Percentiles rank a stretch among this genome's conserved stretches.
Conservation (phyloP, 2,888 invertebrate species). For the Orthosia gracilis region DNA sequence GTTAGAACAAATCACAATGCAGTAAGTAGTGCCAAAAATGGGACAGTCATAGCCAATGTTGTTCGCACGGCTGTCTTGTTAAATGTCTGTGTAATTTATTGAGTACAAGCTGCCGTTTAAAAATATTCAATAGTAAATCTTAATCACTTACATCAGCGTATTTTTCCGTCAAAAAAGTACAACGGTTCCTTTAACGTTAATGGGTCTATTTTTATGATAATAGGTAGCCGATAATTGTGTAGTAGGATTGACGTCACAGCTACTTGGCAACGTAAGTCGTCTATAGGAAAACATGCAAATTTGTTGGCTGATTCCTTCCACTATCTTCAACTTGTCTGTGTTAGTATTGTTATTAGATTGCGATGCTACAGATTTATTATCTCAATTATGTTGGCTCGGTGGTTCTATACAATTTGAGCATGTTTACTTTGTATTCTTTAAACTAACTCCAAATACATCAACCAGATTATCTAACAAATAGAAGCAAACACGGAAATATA, state of each 20-base stretch:
- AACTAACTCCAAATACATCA: constrained; percentile 13
- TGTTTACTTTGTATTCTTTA: constrained; percentile 20
- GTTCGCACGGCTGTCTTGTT: constrained; percentile 46
- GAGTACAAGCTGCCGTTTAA: constrained; percentile 45
- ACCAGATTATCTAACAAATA: neutral
- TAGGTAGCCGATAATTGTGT: constrained; percentile 67
- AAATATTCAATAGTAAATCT: constrained; percentile 61
- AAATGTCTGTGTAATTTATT: constrained; percentile 56
- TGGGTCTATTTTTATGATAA: constrained; percentile 70
- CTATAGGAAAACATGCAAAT: constrained; percentile 67
- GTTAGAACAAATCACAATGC: constrained; percentile 47
- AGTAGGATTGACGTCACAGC: constrained; percentile 67
- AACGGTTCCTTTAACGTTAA: constrained; percentile 63
- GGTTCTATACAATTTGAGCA: constrained; percentile 26
- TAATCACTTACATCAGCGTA: constrained; percentile 57
- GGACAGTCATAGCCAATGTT: constrained; percentile 46
- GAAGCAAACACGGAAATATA: constrained; percentile 33
- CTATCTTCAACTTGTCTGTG: constrained; percentile 58
- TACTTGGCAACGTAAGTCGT: constrained; percentile 63
- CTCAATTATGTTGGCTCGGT: constrained; percentile 40
- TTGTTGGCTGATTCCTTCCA: constrained; percentile 61
- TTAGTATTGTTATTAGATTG: constrained; percentile 60
- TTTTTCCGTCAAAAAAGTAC: constrained; percentile 59
- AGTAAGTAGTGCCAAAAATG: constrained; percentile 63
- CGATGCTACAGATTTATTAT: constrained; percentile 54